Evolutionary conservation across 2,113 vertebrate species (phyloP).

Genomic region (Aspidoscelis tigris): DNA sequence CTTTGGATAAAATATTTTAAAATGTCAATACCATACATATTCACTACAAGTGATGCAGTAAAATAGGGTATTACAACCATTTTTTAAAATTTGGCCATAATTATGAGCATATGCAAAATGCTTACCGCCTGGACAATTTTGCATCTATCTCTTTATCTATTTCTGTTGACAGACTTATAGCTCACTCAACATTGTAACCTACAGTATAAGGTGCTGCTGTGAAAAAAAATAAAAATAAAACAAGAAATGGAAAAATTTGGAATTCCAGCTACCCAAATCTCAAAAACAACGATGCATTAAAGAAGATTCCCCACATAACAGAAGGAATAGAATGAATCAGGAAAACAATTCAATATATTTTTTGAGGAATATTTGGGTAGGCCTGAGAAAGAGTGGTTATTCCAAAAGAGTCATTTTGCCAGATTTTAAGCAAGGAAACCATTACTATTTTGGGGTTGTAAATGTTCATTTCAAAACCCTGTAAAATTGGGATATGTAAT

Average conservation of each 20-base stretch:
- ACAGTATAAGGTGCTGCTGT: slow-evolving; percentile 7
- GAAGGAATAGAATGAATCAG: no score
- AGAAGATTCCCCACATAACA: not conserved
- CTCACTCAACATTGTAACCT: slow-evolving; percentile 32
- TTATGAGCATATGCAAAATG: slow-evolving; percentile 47
- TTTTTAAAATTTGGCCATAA: slow-evolving; percentile 42
- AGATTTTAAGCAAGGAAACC: no score
- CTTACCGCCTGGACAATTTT: slow-evolving; percentile 60
- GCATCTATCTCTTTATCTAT: slow-evolving; percentile 46
- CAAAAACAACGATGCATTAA: not conserved
- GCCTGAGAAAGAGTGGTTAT: no score
- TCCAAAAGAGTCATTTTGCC: no score
- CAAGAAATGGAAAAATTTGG: slow-evolving; percentile 30
- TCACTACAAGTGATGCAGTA: not conserved
- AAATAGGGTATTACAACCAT: slow-evolving; percentile 37
- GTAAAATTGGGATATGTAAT: no score
- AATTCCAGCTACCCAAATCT: not conserved
- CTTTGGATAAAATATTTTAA: not conserved
- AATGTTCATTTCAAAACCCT: no score
- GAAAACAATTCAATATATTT: no score
- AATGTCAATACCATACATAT: slow-evolving; percentile 22
- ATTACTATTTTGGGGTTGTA: no score
- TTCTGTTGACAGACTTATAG: slow-evolving; percentile 35
- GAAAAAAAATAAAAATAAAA: slow-evolving; percentile 31
- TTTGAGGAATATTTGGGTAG: no score